Percentiles rank a stretch among this genome's conserved stretches.
Conservation (phyloP, 2,113 vertebrate species). For the Cryptomyrus ogoouensis region DNA sequence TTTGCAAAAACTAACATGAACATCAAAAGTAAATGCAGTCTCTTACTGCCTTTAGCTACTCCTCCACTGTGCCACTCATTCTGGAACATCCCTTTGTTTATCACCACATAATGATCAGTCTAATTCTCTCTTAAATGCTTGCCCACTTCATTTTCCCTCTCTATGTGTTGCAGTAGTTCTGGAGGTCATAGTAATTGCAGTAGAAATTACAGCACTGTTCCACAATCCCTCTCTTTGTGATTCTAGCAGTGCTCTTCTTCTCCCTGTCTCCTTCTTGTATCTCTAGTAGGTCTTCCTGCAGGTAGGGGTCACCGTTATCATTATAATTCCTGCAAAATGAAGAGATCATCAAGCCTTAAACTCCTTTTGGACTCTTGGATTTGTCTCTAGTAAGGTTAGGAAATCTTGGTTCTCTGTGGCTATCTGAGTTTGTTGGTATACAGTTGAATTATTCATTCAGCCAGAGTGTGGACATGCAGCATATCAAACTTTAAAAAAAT, state of each 20-base stretch:
- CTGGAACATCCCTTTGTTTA: neutral
- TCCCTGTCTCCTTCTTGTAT: neutral
- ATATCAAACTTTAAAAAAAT: neutral
- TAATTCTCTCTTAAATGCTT: neutral
- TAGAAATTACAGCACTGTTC: conserved; percentile 41
- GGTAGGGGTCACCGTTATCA: neutral
- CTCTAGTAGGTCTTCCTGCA: neutral
- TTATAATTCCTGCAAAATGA: neutral
- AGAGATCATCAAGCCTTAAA: neutral
- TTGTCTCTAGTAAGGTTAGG: neutral
- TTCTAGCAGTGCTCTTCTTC: neutral
- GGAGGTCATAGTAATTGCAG: conserved; percentile 41
- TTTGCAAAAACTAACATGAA: neutral
- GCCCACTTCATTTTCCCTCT: conserved; percentile 11
- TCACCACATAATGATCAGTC: neutral
- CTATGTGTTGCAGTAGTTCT: conserved; percentile 38
- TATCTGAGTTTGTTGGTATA: neutral
- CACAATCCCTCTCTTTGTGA: conserved; percentile 40
- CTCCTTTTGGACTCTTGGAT: neutral
- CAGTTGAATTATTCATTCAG: neutral
- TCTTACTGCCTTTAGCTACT: neutral
- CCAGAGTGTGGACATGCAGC: neutral
- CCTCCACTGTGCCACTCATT: neutral
- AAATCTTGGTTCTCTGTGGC: neutral
- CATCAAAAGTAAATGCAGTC: neutral